These are phyloP conservation scores for Rhynchotus rufescens DNA, from an alignment of 2,797 vertebrate species.

Conservation along the genomic window DNA sequence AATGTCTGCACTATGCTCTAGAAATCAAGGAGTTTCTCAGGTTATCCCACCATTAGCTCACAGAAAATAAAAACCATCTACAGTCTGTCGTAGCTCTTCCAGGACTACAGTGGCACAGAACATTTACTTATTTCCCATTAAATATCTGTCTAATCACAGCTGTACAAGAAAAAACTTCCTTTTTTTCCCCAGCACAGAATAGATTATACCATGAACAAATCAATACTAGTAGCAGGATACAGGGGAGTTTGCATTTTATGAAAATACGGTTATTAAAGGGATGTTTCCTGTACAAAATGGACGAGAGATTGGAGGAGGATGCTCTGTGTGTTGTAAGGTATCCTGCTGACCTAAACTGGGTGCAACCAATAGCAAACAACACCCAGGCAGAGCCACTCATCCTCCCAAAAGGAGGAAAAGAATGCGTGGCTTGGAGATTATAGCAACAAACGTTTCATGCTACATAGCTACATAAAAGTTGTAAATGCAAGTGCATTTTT, in stretches of 20 bases:
- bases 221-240: not conserved
- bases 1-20: slow-evolving; percentile 70
- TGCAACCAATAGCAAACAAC: not conserved
- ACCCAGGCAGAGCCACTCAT: not conserved
- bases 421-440: not conserved
- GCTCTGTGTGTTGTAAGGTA: not conserved
- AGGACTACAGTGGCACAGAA: not conserved
- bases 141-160: not conserved
- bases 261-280: not conserved
- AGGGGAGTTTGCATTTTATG: not conserved
- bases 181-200: not conserved
- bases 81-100: not conserved
- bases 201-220: not conserved
- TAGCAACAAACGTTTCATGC: not conserved
- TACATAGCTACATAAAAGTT: not conserved
- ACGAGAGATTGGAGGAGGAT: not conserved
- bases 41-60: not conserved
- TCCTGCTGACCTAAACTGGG: not conserved
- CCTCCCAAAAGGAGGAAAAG: not conserved
- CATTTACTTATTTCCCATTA: not conserved
- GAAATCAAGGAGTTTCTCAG: slow-evolving; percentile 35
- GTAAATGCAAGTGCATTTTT: not conserved
- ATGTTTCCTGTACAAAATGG: not conserved
- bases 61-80: not conserved
- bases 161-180: not conserved